Evolutionary conservation across 1,140 invertebrate genomes (phyloP).

Genomic region (Drosophila lini): DNA sequence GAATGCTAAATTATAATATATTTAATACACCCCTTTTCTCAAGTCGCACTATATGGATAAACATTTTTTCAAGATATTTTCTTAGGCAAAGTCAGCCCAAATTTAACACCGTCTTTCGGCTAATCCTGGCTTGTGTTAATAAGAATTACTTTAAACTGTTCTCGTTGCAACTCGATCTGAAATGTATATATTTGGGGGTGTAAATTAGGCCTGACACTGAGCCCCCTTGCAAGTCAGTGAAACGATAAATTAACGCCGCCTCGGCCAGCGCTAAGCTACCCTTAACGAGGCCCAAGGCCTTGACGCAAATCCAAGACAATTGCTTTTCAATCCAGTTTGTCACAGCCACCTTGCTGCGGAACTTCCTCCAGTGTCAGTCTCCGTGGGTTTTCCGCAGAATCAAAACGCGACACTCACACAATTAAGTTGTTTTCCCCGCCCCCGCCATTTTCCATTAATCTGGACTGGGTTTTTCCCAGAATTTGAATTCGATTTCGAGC

Average conservation of each 20-base stretch:
- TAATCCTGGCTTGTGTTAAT: background rate
- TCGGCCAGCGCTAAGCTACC: conserved; percentile 56
- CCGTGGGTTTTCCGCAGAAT: conserved; percentile 54
- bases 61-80: background rate
- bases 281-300: conserved; percentile 52
- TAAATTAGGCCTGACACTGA: conserved; percentile 31
- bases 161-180: background rate
- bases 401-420: conserved; percentile 76
- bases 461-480: conserved; percentile 36
- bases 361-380: conserved; percentile 33
- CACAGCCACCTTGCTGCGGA: conserved; percentile 46
- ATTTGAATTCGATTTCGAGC: conserved; percentile 74
- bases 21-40: background rate
- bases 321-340: conserved; percentile 78
- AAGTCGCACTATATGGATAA: background rate
- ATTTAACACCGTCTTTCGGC: background rate
- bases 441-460: conserved; percentile 18
- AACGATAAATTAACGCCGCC: conserved; percentile 75
- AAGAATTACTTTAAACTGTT: conserved; percentile 10
- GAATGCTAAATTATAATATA: background rate
- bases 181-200: conserved; percentile 35
- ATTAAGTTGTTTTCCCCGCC: conserved; percentile 65
- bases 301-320: conserved; percentile 81
- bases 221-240: conserved; percentile 62
- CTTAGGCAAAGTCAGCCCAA: background rate